Base-by-base conservation (phyloP, 2,888 invertebrate species). In the Amiota mariae region DNA sequence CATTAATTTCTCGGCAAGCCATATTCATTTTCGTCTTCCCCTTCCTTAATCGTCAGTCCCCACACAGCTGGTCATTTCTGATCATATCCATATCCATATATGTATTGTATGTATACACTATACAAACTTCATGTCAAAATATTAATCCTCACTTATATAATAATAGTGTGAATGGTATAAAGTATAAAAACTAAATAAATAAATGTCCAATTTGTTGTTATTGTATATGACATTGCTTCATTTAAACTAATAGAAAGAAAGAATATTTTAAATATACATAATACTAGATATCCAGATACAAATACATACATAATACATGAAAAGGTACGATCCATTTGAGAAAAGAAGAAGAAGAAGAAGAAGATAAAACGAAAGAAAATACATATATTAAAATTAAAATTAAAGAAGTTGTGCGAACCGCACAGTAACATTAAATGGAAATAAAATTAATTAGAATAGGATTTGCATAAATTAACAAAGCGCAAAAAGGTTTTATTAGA, bases 381-480 rank as follows among this genome's bases (percentile, higher is more conserved):
- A 24, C 24, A 24, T 24, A 24, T 24, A 2, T 3, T 2, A 24
- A 24, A 24, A 24, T 24, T 3, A 24, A 24, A 24, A 24, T 24
- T 24, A 24, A 49, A 49, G 48, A 51, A n/a, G 36, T 51, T 48
- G 47, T 61, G 24, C 63, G 13, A 48, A 18, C 24, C 51, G 13
- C 51, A 13, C 13, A 64, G 63, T 12, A 71, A 73, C 71, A 76
- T 76, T 77, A 77, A 77, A 76, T 61, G 74, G 76, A 78, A 73
- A 78, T 82, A 79, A 80, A 80, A 81, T 82, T 84, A 87, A 86
- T 83, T 83, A 80, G 84, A 81, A 80, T 80, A 83, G 77, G 79
- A 87, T 87, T 87, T 87, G 82, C 82, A 87, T 87, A 80, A 79
- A 81, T 85, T 80, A 81, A 71, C 10, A 75, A 74, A 13, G 57